Base-by-base conservation (phyloP, 2,888 invertebrate genomes). In the Dusona sp. region DNA sequence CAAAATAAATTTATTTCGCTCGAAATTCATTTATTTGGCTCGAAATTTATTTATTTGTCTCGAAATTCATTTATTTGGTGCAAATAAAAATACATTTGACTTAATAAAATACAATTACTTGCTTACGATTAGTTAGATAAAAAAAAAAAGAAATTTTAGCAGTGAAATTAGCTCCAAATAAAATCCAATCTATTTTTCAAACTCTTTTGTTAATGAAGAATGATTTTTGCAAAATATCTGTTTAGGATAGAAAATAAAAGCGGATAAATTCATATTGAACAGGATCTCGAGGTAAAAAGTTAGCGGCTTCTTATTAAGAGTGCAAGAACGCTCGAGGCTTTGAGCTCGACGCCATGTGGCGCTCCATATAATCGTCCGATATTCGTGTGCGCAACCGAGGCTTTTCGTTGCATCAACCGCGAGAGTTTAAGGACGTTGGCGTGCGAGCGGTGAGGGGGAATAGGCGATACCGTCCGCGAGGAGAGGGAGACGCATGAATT, bases 371-470 rank as follows among this genome's bases (percentile, higher is more conserved):
- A 86, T 86, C 75, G 75, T 77, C n/a, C 73, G 73, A 85, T 83
- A 86, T 83, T 80, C 77, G 83, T 77, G 80, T 68, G 83, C 75
- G 75, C 86, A 87, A 88, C 86, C 82, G 83, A 79, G 82, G 67
- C 84, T 87, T 88, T 86, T 83, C 72, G 88, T 88, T 88, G 84
- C 79, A 86, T 83, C 79, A 88, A 86, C 88, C 81, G 22, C 81
- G 54, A 81, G 81, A 81, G 45, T 51, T 54, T 61, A 68, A 61
- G 57, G 57, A 61, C 74, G 64, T 51, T 65, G 57, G 57, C 57
- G 57, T 61, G 57, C 57, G 25, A 61, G 57, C 13, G 13, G 13
- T 16, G 11, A 25, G 11, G 29, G 6, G 4, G 13, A 61, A 61
- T 25, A 22, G 57, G 25, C 57, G 57, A 67, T 73, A 73, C 73